Conservation (phyloP, 2,888 invertebrate genomes). For the Drosophila eohydei region DNA sequence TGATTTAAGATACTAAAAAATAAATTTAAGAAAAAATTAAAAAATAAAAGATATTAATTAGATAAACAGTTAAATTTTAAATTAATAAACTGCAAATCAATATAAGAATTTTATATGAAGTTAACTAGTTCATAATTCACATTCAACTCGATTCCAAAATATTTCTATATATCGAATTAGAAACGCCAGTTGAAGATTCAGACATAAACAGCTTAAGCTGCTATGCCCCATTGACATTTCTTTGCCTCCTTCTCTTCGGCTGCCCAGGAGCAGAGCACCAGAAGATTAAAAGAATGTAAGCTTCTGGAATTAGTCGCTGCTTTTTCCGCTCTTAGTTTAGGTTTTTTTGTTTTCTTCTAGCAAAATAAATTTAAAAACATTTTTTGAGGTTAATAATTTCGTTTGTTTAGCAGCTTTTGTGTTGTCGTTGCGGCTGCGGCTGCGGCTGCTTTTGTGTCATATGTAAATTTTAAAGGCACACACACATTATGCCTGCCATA, state of each 20-base stretch:
- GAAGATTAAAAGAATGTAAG: neutral
- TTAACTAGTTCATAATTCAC: too few relatives aligned
- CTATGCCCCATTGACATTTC: neutral
- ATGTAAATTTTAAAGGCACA: constrained; percentile 64
- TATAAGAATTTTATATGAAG: too few relatives aligned
- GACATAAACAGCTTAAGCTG: neutral
- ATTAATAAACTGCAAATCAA: too few relatives aligned
- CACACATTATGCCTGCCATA: constrained; percentile 42
- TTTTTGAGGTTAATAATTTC: constrained; percentile 59
- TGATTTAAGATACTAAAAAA: neutral
- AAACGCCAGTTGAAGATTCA: neutral
- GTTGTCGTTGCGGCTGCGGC: constrained; percentile 12
- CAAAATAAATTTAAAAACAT: constrained; percentile 26
- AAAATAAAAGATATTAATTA: neutral
- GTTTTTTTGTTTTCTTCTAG: constrained; percentile 4
- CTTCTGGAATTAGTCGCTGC: constrained; percentile 2
- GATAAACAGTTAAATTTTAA: neutral
- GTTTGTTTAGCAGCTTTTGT: constrained; percentile 51
- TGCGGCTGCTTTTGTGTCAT: constrained; percentile 55
- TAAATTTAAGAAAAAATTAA: neutral
- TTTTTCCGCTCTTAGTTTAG: constrained; percentile 22
- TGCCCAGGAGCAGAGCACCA: neutral
- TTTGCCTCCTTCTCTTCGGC: neutral
- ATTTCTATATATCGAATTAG: neutral
- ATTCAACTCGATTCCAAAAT: neutral